Evolutionary conservation across 2,888 invertebrate species (phyloP), one percentile per base, ranked within the genome.

Genomic region (Habroteleia sp.): DNA sequence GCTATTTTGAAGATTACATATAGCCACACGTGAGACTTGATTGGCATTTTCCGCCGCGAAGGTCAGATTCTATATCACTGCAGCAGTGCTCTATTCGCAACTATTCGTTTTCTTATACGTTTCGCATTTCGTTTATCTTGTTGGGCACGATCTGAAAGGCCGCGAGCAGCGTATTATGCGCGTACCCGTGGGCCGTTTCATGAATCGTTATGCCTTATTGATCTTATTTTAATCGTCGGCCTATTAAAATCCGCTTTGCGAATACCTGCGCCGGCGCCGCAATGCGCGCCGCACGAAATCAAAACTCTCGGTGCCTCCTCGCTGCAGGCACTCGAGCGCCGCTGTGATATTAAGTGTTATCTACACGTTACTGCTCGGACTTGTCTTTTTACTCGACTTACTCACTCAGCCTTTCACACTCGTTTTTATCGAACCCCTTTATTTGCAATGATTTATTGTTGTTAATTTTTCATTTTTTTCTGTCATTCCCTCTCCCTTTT

Each of bases 161-260:
- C 73, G 50, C 13, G 25, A 74, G 73, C 66, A 48, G 25, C 46
- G 41, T 62, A 62, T 74, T 66, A 66, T 66, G 65, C 48, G 60
- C 60, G 54, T 60, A 60, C 25, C 74, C 66, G 48, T 37, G 44
- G 66, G 66, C 73, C 33, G 52, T 69, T 58, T 65, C 60, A 65
- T 52, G 69, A 69, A 69, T 31, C 68, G 68, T 42, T 27, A 48
- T 54, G 54, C 41, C 63, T 76, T 69, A 72, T 73, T 76, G 76
- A 76, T 76, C 76, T 76, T 68, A 73, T 60, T 73, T 76, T 76
- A 73, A 73, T 76, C 76, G 69, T 31, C 58, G 68, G 63, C 63
- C 76, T 65, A 76, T 76, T 76, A 76, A 76, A 76, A 73, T 60
- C 50, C 69, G 73, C 73, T 76, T 76, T 76, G 65, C 69, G 65